Evolutionary conservation across 2,888 invertebrate genomes (phyloP).

Genomic region (Cataglyphis livida): DNA sequence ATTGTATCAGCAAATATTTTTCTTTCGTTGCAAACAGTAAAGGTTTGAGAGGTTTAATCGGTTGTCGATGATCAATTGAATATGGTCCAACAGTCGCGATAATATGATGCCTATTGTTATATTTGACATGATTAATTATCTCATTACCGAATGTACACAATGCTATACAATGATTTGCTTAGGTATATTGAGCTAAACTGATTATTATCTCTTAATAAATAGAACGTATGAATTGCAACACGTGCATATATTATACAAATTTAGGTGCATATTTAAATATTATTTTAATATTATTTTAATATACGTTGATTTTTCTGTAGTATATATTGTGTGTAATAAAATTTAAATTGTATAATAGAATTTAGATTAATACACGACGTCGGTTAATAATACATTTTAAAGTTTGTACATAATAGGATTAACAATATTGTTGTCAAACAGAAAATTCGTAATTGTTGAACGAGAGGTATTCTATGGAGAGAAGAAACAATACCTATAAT

Average conservation of each 20-base stretch:
- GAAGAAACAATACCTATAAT: constrained; percentile 7
- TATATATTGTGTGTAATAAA: not conserved
- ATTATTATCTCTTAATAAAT: constrained; percentile 9
- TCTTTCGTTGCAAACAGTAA: no score
- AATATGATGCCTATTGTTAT: constrained; percentile 29
- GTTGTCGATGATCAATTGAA: constrained; percentile 26
- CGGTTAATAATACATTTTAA: constrained; percentile 39
- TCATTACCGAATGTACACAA: constrained; percentile 8
- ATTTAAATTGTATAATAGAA: constrained; percentile 2
- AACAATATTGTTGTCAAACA: constrained; percentile 34
- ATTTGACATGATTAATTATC: constrained; percentile 51
- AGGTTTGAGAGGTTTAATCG: not conserved
- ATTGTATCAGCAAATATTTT: not conserved
- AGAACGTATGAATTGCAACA: not conserved
- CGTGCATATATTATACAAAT: constrained; percentile 9
- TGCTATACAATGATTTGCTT: constrained; percentile 20
- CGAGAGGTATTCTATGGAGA: not conserved
- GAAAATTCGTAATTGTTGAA: constrained; percentile 41
- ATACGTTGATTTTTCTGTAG: not conserved
- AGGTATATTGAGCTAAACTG: constrained; percentile 14
- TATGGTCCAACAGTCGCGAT: constrained; percentile 19
- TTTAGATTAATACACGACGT: not conserved
- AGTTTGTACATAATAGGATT: constrained; percentile 27
- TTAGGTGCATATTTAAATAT: not conserved
- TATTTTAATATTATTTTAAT: not conserved